Evolutionary conservation across 2,797 vertebrate species (phyloP), one percentile per base, ranked within the genome.

Genomic region (Tarsius wallacei): DNA sequence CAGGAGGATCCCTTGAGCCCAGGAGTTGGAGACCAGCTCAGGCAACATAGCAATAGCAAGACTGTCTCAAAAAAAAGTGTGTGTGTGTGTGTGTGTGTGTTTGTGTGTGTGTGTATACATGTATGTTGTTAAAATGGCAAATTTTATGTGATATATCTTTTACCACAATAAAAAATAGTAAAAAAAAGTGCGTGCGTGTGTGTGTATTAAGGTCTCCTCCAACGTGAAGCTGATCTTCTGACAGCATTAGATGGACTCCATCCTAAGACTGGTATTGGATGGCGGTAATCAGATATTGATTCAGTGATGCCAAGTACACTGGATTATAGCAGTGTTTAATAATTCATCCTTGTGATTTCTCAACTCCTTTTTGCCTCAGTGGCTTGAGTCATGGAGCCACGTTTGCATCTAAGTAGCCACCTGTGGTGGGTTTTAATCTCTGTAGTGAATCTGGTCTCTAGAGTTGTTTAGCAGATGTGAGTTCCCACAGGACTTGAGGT

Each of bases 111-210:
- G 42, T 47, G 47, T 8, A 55, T 57, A 57, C 2, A 9, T 33
- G 26, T 36, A 59, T 21, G n/a, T 17, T 22, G n/a, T 80, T 84
- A 91, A 88, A 89, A 70, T 87, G 68, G 53, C 33, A 90, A 26
- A 51, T 81, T 73, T 57, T 89, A 73, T 64, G 21, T 83, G 74
- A 19, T 17, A 28, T 49, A 31, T 81, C 55, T 87, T 81, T 80
- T 87, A 55, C 64, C 51, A 74, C 4, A 49, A 66, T 87, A 80
- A 93, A 33, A 71, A 61, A 26, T 5, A 59, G 26, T 22, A 21
- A 13, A 77, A 77, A 31, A 53, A 53, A 42, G n/a, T 42, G 42
- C 7, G 42, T 42, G 16, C 33, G 10, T 5, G 6, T 70, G 28
- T 42, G 28, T 9, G 21, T 36, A 68, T 78, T 64, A 59, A 57